Evolutionary conservation across 2,888 invertebrate species (phyloP).

Genomic region (Callimorpha dominula): DNA sequence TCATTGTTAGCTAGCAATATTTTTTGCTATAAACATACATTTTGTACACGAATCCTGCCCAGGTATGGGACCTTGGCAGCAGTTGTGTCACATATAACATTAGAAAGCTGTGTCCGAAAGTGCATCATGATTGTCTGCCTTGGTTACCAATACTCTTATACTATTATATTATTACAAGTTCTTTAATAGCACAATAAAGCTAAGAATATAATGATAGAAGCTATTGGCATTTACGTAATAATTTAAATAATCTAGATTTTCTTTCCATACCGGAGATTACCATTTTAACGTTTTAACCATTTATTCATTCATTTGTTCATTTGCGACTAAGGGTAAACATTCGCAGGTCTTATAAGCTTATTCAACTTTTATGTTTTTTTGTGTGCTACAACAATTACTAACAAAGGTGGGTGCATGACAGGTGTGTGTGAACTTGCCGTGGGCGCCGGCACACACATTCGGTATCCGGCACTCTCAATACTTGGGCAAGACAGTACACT

Average conservation of each 20-base stretch:
- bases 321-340: background rate
- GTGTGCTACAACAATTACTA: constrained; percentile 46
- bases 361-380: background rate
- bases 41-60: background rate
- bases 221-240: no score
- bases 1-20: background rate
- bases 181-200: background rate
- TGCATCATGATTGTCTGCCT: background rate
- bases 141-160: background rate
- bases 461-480: constrained; percentile 92
- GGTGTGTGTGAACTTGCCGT: constrained; percentile 86
- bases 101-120: background rate
- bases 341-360: background rate
- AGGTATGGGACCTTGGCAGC: no score
- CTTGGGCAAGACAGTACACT: constrained; percentile 84
- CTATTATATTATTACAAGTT: no score
- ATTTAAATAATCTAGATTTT: background rate
- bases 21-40: background rate
- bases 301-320: background rate
- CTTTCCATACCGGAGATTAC: background rate
- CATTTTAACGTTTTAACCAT: background rate
- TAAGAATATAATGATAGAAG: background rate
- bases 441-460: constrained; percentile 91
- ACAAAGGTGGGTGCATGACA: constrained; percentile 65
- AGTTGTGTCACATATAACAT: background rate